phyloP scores from a whole-genome alignment of 92 coral and sea anemone genomes.

The Epizoanthus stellaris region DNA sequence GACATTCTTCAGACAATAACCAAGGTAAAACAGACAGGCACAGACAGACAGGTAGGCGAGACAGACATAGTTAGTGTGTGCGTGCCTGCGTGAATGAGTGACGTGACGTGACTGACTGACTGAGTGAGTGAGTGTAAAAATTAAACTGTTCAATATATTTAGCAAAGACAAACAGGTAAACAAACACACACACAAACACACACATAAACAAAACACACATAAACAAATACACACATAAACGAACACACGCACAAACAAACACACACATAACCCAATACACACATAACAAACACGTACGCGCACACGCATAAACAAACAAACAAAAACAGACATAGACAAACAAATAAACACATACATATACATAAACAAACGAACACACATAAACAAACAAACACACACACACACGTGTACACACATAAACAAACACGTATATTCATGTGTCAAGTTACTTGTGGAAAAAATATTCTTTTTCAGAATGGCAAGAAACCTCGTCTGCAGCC shows the following conservation, averaged over 20 bases:
- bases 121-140: too few relatives aligned
- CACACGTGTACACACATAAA: too few relatives aligned
- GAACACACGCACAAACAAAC: neutral
- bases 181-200: neutral
- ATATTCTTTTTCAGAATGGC: constrained; percentile 64
- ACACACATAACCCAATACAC: neutral
- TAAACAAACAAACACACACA: neutral
- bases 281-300: neutral
- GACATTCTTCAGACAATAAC: constrained; percentile 93
- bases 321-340: neutral
- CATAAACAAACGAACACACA: too few relatives aligned
- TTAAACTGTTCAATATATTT: too few relatives aligned
- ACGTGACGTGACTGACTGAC: neutral
- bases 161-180: neutral
- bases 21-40: constrained; percentile 57
- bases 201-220: neutral
- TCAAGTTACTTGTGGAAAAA: too few relatives aligned
- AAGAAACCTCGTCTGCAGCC: constrained; percentile 76
- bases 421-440: too few relatives aligned
- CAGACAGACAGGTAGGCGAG: neutral
- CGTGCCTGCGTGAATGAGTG: neutral
- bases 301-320: too few relatives aligned
- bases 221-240: neutral
- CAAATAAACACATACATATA: neutral
- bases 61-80: neutral